Evolutionary conservation across 2,797 vertebrate species (phyloP), one percentile per base, ranked within the genome.

Genomic region (Centroberyx gerrardi): DNA sequence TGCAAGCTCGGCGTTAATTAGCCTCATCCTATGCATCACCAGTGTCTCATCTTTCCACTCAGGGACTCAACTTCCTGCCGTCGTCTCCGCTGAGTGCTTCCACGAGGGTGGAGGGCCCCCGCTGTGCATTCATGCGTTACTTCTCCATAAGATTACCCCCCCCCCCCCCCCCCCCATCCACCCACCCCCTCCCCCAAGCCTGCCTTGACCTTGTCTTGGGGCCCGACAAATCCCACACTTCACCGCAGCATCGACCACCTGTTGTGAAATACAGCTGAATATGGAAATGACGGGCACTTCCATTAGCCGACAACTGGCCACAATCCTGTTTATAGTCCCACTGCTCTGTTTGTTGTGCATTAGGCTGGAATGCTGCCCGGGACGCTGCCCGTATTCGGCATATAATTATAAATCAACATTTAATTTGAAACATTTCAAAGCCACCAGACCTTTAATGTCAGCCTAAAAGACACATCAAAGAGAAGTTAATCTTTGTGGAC

Each of bases 61-160:
- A 40, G 85, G 76, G 82, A 85, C 85, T 76, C 58, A 33, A 76
- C 74, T 88, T 89, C 83, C 83, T 88, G 81, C 81, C 76, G 66
- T 17, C 29, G 14, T 46, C 61, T 66, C 72, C 9, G 18, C 62
- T 53, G 74, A 82, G 68, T 68, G 72, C 53, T 36, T 68, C 42
- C 0, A 5, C 0, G 28, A 63, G 65, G 52, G 58, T 5, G 52
- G 67, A 28, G 61, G 62, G 17, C 44, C 33, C 72, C 69, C 13
- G 0, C 17, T 31, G 58, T 55, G 70, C 49, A 61, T 81, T 62
- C 55, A 62, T 68, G 72, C 49, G 49, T 60, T 44, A 49, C 49
- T 33, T 51, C 33, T 75, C 69, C 54, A 29, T 64, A 15, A 2
- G 0, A 5, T 51, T 29, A 72, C 54, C 27, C 44, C 38, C 31